Base-by-base conservation (phyloP, 2,113 vertebrate genomes). In the Rana temporaria region DNA sequence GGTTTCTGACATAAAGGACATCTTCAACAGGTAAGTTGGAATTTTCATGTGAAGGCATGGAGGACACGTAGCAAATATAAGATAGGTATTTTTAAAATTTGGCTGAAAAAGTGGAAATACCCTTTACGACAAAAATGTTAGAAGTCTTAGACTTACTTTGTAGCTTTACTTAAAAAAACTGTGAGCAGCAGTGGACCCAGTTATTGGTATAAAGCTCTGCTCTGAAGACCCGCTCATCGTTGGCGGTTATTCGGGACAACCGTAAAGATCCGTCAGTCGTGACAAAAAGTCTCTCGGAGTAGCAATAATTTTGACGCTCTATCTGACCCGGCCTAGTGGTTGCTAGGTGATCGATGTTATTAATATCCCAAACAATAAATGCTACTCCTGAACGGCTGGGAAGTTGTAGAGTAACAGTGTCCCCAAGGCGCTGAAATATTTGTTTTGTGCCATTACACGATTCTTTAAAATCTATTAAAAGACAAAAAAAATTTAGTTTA, bases 311-410 rank as follows among this genome's bases (percentile, higher is more conserved):
- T 2, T 19, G 17, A 12, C 19, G 9, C 24, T 30, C 4, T 14
- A 26, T n/a, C 1, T 9, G 3, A 18, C 24, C 53, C 6, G 70
- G 70, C 3, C 11, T 26, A 30, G 70, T 73, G 12, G 34, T 73
- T 1, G 53, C 70, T 32, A 73, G 30, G 14, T 73, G 70, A 57
- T 73, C 70, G 1, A 73, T 73, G 17, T 57, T 73, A 57, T 73
- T 73, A 6, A 73, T 57, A 26, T 73, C 70, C 70, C 70, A 73
- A 4, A 1, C 0, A 4, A 19, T 30, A 3, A 5, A 0, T 18
- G 24, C 17, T 19, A 57, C 17, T 12, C 18, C 6, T 5, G 53
- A 2, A 16, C 2, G 17, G 32, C 9, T 57, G 9, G 53, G 70
- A 12, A 57, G 24, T 5, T n/a, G 9, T 19, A 73, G 4, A 19